Percentiles rank a stretch among this genome's conserved stretches.
These are phyloP conservation scores for Drosophila albomicans DNA, from an alignment of 1,140 invertebrate species.

Conservation along the genomic window DNA sequence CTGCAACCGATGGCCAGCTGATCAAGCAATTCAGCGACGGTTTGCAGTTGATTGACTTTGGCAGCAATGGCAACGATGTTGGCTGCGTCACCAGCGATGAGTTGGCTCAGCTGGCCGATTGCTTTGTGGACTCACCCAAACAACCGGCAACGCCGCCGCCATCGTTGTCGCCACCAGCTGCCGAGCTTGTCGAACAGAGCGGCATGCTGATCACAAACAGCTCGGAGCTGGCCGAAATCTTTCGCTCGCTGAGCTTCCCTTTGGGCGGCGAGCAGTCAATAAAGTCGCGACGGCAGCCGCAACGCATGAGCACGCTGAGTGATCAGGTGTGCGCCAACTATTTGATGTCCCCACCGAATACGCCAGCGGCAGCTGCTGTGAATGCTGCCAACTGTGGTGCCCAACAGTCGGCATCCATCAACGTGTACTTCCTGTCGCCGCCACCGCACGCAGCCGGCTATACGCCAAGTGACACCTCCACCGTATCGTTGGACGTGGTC, in stretches of 20 bases:
- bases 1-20: constrained; percentile 32
- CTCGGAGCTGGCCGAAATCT: constrained; percentile 77
- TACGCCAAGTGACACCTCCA: constrained; percentile 74
- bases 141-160: constrained; percentile 78
- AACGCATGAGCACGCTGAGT: constrained; percentile 80
- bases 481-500: constrained; percentile 79
- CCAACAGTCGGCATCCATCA: constrained; percentile 67
- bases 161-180: constrained; percentile 67
- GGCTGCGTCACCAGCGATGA: constrained; percentile 55
- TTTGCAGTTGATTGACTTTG: constrained; percentile 76
- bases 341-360: constrained; percentile 83
- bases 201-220: constrained; percentile 73
- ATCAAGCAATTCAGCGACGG: constrained; percentile 69
- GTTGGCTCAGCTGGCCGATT: constrained; percentile 73
- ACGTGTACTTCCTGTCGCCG: constrained; percentile 83
- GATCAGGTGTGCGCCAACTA: constrained; percentile 81
- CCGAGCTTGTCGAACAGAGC: constrained; percentile 67
- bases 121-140: constrained; percentile 72
- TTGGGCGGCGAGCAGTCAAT: constrained; percentile 60
- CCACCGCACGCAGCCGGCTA: constrained; percentile 73
- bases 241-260: constrained; percentile 80
- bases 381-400: constrained; percentile 21
- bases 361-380: constrained; percentile 53
- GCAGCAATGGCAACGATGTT: constrained; percentile 36
- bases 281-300: constrained; percentile 39